These are phyloP conservation scores for Zaprionus obscuricornis DNA, from an alignment of 2,888 invertebrate genomes.

Conservation along the genomic window DNA sequence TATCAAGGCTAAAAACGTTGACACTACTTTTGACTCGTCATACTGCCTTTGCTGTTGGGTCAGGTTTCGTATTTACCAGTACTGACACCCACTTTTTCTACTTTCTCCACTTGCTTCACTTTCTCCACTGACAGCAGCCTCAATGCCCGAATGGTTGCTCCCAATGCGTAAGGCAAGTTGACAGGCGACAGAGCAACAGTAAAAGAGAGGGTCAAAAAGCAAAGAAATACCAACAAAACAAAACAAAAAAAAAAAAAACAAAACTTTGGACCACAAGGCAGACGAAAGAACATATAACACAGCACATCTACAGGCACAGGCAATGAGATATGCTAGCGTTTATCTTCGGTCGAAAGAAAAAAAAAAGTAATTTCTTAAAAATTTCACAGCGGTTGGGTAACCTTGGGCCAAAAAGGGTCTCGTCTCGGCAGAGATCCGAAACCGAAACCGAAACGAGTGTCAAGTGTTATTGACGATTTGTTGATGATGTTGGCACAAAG, in stretches of 20 bases:
- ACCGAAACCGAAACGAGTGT: constrained; percentile 58
- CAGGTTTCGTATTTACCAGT: constrained; percentile 31
- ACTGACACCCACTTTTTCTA: constrained; percentile 5
- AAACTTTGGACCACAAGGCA: not conserved
- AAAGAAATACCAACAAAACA: not conserved
- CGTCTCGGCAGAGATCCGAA: constrained; percentile 7
- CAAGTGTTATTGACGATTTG: constrained; percentile 78
- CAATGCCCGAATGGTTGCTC: constrained; percentile 37
- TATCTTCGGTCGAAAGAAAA: constrained; percentile 42
- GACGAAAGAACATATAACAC: not conserved
- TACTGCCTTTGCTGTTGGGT: constrained; percentile 27
- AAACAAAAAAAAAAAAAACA: constrained; percentile 9
- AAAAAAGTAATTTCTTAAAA: constrained; percentile 73
- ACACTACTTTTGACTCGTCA: constrained; percentile 36
- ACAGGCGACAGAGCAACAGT: constrained; percentile 29
- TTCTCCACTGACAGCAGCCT: constrained; percentile 45
- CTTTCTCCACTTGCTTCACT: constrained; percentile 27
- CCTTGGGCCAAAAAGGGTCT: constrained; percentile 35
- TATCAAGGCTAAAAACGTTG: constrained; percentile 61
- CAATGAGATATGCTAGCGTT: constrained; percentile 37
- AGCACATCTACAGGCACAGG: constrained; percentile 4
- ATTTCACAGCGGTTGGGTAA: constrained; percentile 42
- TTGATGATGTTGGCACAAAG: constrained; percentile 72
- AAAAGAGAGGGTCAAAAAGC: not conserved
- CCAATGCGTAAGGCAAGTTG: constrained; percentile 42